phyloP scores from a whole-genome alignment of 2,888 invertebrate species.

The Drosophila buzzatii region DNA sequence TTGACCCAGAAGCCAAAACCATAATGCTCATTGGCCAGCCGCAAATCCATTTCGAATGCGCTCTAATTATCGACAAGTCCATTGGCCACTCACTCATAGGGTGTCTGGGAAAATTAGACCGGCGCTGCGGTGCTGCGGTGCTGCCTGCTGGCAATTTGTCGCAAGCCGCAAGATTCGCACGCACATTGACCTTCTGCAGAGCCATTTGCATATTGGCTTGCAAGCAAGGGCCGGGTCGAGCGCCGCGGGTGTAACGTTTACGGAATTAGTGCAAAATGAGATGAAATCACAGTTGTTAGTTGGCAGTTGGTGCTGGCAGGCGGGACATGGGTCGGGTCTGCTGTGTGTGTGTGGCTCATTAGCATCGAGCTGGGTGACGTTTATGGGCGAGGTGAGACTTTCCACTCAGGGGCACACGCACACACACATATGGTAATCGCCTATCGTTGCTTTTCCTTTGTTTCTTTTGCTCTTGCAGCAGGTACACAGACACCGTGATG shows the following conservation, averaged over 20 bases:
- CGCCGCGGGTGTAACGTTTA: slow-evolving; percentile 65
- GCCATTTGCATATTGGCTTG: slow-evolving; percentile 73
- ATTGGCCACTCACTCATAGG: slow-evolving; percentile 58
- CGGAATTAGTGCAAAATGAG: slow-evolving; percentile 72
- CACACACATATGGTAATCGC: slow-evolving; percentile 47
- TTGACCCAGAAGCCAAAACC: slow-evolving; percentile 1
- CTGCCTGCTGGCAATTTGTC: slow-evolving; percentile 42
- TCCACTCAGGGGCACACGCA: slow-evolving; percentile 5
- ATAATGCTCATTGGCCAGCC: slow-evolving; percentile 42
- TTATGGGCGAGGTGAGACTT: slow-evolving; percentile 9
- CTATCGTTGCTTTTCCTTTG: slow-evolving; percentile 6
- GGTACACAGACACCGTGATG: slow-evolving; percentile 86
- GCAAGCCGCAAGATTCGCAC: slow-evolving; percentile 69
- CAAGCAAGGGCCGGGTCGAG: slow-evolving; percentile 10
- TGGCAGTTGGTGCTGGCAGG: slow-evolving; percentile 1
- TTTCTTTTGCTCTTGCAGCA: slow-evolving; percentile 61
- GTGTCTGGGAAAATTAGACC: slow-evolving; percentile 75
- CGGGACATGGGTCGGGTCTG: slow-evolving; percentile 16
- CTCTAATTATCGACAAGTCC: slow-evolving; percentile 67
- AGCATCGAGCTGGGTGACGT: slow-evolving; percentile 61
- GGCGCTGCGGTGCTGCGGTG: slow-evolving; percentile 61
- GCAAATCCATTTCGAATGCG: slow-evolving; percentile 63
- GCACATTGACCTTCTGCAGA: slow-evolving; percentile 77
- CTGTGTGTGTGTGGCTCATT: slow-evolving; percentile 62
- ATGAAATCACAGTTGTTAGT: slow-evolving; percentile 51